Conservation (phyloP, 2,797 vertebrate species). For the Mionectes olivaceus region DNA sequence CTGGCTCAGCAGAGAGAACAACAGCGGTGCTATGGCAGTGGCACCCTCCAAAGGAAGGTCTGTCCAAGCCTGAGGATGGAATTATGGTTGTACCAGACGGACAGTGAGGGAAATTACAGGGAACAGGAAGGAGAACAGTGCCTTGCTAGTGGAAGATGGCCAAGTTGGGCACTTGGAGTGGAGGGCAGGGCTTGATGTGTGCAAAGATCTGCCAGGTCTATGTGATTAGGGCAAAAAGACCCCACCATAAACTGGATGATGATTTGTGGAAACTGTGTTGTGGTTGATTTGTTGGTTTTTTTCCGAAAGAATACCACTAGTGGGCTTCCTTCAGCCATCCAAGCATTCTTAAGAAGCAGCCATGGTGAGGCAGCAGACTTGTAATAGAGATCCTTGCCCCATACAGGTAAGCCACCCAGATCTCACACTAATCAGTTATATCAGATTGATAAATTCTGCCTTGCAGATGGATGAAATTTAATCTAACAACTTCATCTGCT, state of each 20-base stretch:
- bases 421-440: neutral
- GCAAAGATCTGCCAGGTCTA: neutral
- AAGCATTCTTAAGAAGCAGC: neutral
- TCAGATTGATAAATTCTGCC: neutral
- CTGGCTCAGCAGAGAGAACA: neutral
- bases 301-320: neutral
- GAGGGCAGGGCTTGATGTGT: fast-evolving
- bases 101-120: neutral
- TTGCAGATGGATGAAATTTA: neutral
- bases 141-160: neutral
- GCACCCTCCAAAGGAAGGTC: neutral
- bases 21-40: fast-evolving
- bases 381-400: neutral
- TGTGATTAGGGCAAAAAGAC: neutral
- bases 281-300: too few species aligned
- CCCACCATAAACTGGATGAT: fast-evolving
- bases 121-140: neutral
- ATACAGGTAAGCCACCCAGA: neutral
- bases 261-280: neutral
- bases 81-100: fast-evolving
- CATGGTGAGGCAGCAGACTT: neutral
- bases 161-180: too few species aligned
- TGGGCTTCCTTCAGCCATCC: neutral
- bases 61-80: neutral
- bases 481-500: neutral